Evolutionary conservation across 2,113 vertebrate genomes (phyloP).

Genomic region (Corvus hawaiiensis): DNA sequence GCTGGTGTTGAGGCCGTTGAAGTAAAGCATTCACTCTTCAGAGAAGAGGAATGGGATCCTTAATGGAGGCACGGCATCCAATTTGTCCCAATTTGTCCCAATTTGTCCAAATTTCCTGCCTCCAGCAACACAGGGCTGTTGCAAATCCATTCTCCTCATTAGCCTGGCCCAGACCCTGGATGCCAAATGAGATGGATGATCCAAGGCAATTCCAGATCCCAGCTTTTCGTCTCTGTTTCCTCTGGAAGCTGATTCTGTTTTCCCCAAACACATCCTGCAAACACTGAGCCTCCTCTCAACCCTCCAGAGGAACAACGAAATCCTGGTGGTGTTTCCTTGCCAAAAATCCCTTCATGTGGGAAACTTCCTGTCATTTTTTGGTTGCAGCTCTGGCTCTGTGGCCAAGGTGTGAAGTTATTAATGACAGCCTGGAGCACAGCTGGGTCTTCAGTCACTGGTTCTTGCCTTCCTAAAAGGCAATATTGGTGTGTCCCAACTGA

Average conservation of each 20-base stretch:
- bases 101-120: background rate
- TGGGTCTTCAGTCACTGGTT: background rate
- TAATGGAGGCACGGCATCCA: background rate
- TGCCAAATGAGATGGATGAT: background rate
- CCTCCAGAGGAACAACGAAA: background rate
- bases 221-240: background rate
- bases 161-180: background rate
- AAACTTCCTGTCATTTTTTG: fast-evolving
- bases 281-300: background rate
- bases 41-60: background rate
- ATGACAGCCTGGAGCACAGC: background rate
- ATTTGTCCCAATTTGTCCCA: background rate
- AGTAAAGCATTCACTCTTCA: background rate
- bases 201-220: background rate
- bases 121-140: background rate
- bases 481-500: background rate
- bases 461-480: background rate
- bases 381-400: background rate
- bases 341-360: background rate
- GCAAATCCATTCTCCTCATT: background rate
- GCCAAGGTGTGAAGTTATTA: background rate
- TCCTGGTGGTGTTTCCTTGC: background rate
- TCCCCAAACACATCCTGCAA: background rate
- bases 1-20: background rate
- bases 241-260: background rate